These are phyloP conservation scores for Crax fasciolata DNA, from an alignment of 2,797 vertebrate genomes.

Conservation along the genomic window DNA sequence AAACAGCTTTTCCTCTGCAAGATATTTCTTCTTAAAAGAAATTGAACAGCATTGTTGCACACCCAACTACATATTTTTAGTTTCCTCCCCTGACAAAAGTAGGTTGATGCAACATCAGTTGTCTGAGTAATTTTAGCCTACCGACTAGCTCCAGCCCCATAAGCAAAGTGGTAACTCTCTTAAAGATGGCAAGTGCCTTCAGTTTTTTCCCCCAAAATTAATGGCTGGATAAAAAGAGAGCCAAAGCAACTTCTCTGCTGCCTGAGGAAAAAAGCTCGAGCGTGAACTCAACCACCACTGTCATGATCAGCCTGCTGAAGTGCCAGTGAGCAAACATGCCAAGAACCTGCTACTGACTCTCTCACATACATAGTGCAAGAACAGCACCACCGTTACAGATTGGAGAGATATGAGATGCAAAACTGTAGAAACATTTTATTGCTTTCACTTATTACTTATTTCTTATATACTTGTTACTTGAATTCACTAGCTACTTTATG, in stretches of 20 bases:
- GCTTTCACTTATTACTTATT: neutral
- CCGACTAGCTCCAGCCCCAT: neutral
- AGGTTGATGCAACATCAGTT: neutral
- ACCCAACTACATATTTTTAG: neutral
- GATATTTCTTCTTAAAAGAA: neutral
- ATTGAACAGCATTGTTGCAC: neutral
- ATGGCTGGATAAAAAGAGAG: neutral
- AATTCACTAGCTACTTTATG: conserved; percentile 23
- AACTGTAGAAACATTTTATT: neutral
- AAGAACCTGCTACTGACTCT: neutral
- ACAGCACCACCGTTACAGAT: neutral
- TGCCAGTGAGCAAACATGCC: neutral
- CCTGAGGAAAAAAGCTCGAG: neutral
- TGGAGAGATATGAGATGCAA: neutral
- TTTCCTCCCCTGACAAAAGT: neutral
- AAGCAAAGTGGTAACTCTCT: neutral
- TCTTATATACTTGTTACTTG: neutral
- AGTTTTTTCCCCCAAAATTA: neutral
- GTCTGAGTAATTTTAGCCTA: neutral
- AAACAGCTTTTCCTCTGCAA: neutral
- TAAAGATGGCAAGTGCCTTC: neutral
- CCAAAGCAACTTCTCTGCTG: neutral
- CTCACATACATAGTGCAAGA: neutral
- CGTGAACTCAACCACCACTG: neutral
- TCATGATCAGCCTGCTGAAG: neutral